Evolutionary conservation across 2,888 invertebrate genomes (phyloP), one percentile per base, ranked within the genome.

Genomic region (Synergus gifuensis): DNA sequence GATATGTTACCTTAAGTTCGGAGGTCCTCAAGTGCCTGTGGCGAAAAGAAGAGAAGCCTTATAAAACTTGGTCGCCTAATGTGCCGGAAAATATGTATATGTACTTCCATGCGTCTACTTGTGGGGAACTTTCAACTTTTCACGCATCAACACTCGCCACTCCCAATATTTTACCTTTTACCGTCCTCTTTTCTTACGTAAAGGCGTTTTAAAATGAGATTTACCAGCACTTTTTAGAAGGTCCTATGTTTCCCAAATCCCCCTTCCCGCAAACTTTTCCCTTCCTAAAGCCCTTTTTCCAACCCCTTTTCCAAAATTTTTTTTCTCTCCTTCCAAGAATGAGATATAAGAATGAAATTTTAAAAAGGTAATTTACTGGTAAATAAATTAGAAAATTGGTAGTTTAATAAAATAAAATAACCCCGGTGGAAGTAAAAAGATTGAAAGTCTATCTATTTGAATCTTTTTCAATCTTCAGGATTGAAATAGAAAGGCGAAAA

Each of bases 21-120:
- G 22, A 9, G 28, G n/a, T 73, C 28, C 8, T 73, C 9, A 73
- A 73, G 16, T 49, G 28, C 28, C 46, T 8, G 49, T 66, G 49
- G 49, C 22, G 60, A 60, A 60, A 22, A 22, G 22, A 18, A 5
- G 4, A 4, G 22, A 60, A 58, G 9, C 22, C 60, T 22, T 12
- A 12, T 60, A n/a, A 73, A 28, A 73, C 54, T 36, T 73, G 49
- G n/a, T 36, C n/a, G 73, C 49, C 73, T 73, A 54, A 73, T 73
- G 73, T 73, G 36, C 49, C 49, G 73, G 54, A 54, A 73, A 73
- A 73, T 54, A 73, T 46, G 69, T 69, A 49, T 28, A 28, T 28
- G 22, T 49, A 28, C 46, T 14, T 54, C n/a, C 36, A 66, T 42
- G 16, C 40, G 40, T 66, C 64, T 18, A 11, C 64, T 42, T 42